These are phyloP conservation scores for Pionites leucogaster DNA, from an alignment of 2,113 vertebrate species.

Conservation along the genomic window DNA sequence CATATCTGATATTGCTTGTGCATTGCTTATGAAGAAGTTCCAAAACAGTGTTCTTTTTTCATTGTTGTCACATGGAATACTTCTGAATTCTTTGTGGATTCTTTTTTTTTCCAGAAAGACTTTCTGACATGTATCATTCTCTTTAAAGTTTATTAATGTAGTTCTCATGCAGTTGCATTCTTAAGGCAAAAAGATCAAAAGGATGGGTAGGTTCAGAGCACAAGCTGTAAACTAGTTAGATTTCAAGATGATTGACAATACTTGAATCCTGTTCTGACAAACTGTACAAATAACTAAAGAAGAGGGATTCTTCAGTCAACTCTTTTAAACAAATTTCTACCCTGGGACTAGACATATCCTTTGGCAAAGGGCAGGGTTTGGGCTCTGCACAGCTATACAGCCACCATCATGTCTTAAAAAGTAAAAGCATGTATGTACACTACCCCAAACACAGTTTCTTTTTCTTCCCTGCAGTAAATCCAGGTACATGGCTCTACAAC, in stretches of 20 bases:
- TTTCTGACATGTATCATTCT: neutral
- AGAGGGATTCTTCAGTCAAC: neutral
- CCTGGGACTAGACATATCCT: neutral
- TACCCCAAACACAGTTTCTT: neutral
- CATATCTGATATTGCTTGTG: neutral
- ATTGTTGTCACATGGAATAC: neutral
- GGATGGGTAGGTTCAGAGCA: neutral
- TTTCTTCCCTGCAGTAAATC: neutral
- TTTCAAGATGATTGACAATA: constrained; percentile 35
- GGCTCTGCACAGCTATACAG: neutral
- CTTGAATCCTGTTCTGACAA: constrained; percentile 44
- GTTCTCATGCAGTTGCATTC: constrained; percentile 24
- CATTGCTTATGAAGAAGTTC: neutral
- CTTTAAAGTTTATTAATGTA: constrained; percentile 26
- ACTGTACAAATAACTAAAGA: neutral
- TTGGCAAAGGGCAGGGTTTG: neutral
- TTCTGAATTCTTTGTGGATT: neutral
- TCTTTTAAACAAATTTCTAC: neutral
- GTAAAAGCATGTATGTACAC: fast-evolving
- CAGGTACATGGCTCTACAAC: neutral
- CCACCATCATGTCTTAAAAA: neutral
- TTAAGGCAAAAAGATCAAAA: constrained; percentile 58
- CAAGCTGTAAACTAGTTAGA: neutral
- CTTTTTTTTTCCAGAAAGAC: neutral
- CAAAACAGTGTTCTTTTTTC: fast-evolving